Evolutionary conservation across 2,888 invertebrate genomes (phyloP).

Genomic region (Gryllus longicercus): DNA sequence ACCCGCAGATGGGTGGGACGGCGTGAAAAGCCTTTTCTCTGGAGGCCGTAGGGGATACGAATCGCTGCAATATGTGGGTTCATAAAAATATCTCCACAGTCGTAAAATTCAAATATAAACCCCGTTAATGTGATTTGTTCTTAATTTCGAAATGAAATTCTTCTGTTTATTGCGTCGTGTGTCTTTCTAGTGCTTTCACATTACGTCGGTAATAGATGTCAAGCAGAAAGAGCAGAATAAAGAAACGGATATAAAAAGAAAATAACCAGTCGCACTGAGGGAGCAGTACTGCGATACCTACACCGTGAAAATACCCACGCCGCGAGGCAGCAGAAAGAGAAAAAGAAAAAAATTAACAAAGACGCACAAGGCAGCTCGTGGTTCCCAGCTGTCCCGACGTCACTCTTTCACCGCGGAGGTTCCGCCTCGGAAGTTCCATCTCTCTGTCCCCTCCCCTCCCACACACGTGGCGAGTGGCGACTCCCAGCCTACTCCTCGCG

Average conservation of each 20-base stretch:
- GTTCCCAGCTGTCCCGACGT: background rate
- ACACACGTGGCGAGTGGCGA: no score
- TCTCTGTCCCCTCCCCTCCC: background rate
- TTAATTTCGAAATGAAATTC: slow-evolving; percentile 2
- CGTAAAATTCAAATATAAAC: slow-evolving; percentile 9
- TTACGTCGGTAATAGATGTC: background rate
- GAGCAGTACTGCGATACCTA: background rate
- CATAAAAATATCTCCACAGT: background rate
- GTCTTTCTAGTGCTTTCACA: background rate
- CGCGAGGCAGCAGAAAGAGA: background rate
- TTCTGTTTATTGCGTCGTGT: background rate
- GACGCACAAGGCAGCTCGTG: background rate
- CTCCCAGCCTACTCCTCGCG: no score
- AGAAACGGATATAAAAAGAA: background rate
- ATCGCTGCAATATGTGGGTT: background rate
- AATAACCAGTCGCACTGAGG: background rate
- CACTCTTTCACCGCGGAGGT: background rate
- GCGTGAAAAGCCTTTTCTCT: background rate
- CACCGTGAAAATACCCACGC: slow-evolving; percentile 17
- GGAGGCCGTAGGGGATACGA: background rate
- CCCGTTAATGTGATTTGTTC: slow-evolving; percentile 17
- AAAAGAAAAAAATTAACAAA: background rate
- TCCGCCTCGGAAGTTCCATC: background rate
- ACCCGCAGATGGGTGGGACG: background rate
- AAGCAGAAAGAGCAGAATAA: background rate